Percentiles rank a stretch among this genome's conserved stretches.
Conservation (phyloP, 2,113 vertebrate genomes). For the Hoplias malabaricus region DNA sequence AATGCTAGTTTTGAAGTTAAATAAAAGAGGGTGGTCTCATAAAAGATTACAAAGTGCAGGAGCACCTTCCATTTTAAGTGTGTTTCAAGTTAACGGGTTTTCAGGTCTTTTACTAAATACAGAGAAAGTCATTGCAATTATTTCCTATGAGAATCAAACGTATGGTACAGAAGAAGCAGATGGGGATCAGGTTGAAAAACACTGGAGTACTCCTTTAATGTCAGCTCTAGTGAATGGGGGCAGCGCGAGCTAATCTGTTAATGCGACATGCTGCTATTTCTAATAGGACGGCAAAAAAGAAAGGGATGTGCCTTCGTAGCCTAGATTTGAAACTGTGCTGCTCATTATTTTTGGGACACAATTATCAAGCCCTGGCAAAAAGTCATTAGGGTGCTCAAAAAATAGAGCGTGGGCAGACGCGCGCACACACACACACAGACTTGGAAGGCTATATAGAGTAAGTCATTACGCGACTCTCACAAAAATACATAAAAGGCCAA, state of each 20-base stretch:
- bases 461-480: conserved; percentile 64
- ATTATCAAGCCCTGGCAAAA: conserved; percentile 50
- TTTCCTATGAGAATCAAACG: too few species aligned
- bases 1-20: too few species aligned
- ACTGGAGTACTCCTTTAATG: neutral
- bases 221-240: conserved; percentile 33
- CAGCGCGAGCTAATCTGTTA: neutral
- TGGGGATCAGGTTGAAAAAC: neutral
- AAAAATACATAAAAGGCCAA: conserved; percentile 62
- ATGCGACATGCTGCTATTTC: neutral
- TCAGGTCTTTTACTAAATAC: too few species aligned
- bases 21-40: too few species aligned
- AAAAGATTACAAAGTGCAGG: too few species aligned
- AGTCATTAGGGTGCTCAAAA: conserved; percentile 50
- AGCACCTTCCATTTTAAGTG: too few species aligned
- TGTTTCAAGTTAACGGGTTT: too few species aligned
- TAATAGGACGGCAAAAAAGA: conserved; percentile 4
- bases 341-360: conserved; percentile 51
- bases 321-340: conserved; percentile 39
- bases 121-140: too few species aligned
- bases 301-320: conserved; percentile 44
- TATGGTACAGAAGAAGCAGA: neutral
- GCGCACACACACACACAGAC: conserved; percentile 9
- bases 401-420: neutral
- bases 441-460: conserved; percentile 49